Conservation (phyloP, 2,888 invertebrate genomes). For the Harpalus rubripes region DNA sequence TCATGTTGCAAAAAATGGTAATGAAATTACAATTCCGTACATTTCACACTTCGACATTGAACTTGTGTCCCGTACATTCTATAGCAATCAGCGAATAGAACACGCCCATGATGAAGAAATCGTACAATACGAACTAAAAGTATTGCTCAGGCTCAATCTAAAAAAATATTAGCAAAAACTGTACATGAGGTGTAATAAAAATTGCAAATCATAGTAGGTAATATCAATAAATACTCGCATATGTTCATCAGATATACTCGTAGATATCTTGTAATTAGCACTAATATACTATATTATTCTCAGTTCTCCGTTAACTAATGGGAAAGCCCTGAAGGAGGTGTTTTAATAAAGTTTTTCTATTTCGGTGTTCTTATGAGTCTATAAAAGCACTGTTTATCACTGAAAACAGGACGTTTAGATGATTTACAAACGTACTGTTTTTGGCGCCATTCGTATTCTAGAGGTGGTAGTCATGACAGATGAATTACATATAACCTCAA, state of each 20-base stretch:
- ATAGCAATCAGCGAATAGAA: neutral
- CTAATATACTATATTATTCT: too few species aligned
- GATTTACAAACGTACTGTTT: too few species aligned
- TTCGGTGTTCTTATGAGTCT: too few species aligned
- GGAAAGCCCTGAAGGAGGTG: too few species aligned
- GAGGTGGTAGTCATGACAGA: too few species aligned
- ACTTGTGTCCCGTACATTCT: constrained; percentile 8
- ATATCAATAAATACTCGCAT: neutral
- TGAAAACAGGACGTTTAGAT: too few species aligned
- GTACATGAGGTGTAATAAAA: neutral
- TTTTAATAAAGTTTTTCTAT: too few species aligned
- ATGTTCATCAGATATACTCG: neutral
- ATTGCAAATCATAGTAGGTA: neutral
- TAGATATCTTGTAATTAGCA: too few species aligned
- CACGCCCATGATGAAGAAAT: neutral
- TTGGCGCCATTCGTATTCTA: too few species aligned
- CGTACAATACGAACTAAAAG: neutral
- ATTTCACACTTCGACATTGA: constrained; percentile 5
- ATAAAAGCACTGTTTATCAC: too few species aligned
- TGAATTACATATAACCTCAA: too few species aligned
- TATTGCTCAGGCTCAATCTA: neutral
- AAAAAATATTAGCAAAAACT: neutral
- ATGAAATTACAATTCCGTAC: constrained; percentile 43
- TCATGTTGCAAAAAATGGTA: constrained; percentile 34
- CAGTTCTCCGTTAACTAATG: too few species aligned